These are phyloP conservation scores for Ptychobarbus kaznakovi DNA, from an alignment of 2,797 vertebrate genomes.

Conservation along the genomic window DNA sequence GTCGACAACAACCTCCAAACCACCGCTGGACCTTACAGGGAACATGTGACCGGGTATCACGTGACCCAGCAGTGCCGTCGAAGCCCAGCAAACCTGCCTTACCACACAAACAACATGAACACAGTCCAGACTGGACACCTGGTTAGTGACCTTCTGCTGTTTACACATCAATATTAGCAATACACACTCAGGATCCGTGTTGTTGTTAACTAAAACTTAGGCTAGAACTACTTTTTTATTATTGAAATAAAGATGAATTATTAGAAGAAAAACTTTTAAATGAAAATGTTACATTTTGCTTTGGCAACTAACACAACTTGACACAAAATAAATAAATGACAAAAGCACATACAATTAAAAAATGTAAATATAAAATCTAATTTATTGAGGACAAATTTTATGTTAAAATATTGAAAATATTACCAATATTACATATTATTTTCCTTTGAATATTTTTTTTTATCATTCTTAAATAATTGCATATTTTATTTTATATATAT, in stretches of 20 bases:
- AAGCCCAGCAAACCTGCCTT: slow-evolving; percentile 74
- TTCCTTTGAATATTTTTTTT: neutral
- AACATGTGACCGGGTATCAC: slow-evolving; percentile 75
- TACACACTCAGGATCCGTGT: neutral
- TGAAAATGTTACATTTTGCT: too few species aligned
- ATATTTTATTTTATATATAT: neutral
- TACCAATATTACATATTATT: neutral
- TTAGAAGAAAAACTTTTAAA: neutral
- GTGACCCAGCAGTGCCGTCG: slow-evolving; percentile 71
- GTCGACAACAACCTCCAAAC: slow-evolving; percentile 62
- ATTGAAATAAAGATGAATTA: neutral
- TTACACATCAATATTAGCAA: neutral
- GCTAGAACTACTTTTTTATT: neutral
- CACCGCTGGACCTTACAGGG: slow-evolving; percentile 78
- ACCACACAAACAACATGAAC: slow-evolving; percentile 67
- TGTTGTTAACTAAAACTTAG: neutral
- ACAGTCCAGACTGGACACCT: slow-evolving; percentile 75
- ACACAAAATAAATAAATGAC: too few species aligned
- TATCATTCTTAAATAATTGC: neutral
- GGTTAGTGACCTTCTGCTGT: slow-evolving; percentile 72
- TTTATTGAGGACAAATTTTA: neutral
- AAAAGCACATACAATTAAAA: neutral
- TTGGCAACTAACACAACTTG: too few species aligned
- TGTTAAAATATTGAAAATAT: neutral
- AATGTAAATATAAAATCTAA: neutral